Percentiles rank a stretch among this genome's conserved stretches.
Conservation (phyloP, 2,888 invertebrate species). For the Apamea epomidion region DNA sequence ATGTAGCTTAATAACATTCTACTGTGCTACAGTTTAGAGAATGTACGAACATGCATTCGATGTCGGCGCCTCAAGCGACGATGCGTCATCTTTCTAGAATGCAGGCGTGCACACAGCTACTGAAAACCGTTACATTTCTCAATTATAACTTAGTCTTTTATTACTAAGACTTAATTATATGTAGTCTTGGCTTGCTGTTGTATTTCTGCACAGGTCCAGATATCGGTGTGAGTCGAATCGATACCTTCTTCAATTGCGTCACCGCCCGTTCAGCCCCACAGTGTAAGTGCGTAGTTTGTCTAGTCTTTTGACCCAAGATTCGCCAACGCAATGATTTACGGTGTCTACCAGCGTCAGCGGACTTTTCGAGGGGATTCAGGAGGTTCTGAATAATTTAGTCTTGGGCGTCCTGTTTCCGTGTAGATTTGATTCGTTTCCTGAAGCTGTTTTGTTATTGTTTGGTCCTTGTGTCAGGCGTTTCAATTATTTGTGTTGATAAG, state of each 20-base stretch:
- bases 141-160: neutral
- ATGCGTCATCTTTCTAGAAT: slow-evolving; percentile 52
- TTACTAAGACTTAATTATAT: slow-evolving; percentile 8
- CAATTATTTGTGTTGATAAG: neutral
- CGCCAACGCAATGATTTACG: slow-evolving; percentile 62
- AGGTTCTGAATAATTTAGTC: slow-evolving; percentile 39
- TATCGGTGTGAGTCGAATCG: slow-evolving; percentile 72
- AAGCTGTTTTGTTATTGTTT: slow-evolving; percentile 19
- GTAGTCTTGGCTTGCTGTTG: slow-evolving; percentile 15
- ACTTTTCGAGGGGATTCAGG: slow-evolving; percentile 26
- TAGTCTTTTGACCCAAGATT: slow-evolving; percentile 80
- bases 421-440: slow-evolving; percentile 15
- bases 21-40: slow-evolving; percentile 16
- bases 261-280: slow-evolving; percentile 67
- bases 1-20: neutral
- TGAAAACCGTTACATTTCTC: slow-evolving; percentile 1
- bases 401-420: neutral
- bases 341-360: slow-evolving; percentile 64
- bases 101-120: neutral
- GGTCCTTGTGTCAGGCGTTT: neutral
- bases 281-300: slow-evolving; percentile 77
- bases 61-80: slow-evolving; percentile 6
- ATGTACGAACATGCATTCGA: slow-evolving; percentile 15
- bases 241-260: slow-evolving; percentile 81
- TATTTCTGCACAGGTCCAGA: slow-evolving; percentile 44